Evolutionary conservation across 2,888 invertebrate species (phyloP).

Genomic region (Apamea crenata): DNA sequence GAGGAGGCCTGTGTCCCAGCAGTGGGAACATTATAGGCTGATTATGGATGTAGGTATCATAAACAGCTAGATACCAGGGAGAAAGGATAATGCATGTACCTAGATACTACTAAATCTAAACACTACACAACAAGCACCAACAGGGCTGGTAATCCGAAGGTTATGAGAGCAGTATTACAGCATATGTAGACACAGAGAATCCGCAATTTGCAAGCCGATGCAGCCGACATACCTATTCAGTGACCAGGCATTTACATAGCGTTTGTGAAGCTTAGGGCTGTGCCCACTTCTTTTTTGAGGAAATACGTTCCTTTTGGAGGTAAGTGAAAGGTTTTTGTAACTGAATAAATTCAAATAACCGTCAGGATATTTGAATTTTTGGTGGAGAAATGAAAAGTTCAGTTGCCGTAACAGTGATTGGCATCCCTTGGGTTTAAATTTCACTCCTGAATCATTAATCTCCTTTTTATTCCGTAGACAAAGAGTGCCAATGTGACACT

Average conservation of each 20-base stretch:
- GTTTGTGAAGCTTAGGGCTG: conserved; percentile 44
- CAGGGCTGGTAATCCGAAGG: conserved; percentile 59
- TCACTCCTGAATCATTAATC: no score
- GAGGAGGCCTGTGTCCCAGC: no score
- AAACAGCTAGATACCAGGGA: not conserved
- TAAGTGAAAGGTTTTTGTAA: not conserved
- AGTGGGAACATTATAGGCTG: no score
- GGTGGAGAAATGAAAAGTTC: not conserved
- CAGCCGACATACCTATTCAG: conserved; percentile 70
- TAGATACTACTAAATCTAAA: conserved; percentile 29
- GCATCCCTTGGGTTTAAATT: not conserved
- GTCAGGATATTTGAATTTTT: not conserved
- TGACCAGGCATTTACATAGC: conserved; percentile 70
- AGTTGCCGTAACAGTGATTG: not conserved
- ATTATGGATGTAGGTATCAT: not conserved
- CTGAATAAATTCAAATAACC: not conserved
- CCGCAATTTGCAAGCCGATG: conserved; percentile 76
- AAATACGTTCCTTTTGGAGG: not conserved
- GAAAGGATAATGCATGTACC: not conserved
- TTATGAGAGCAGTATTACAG: conserved; percentile 58
- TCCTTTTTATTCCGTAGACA: not conserved
- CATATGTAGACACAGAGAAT: conserved; percentile 67
- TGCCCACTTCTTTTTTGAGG: not conserved
- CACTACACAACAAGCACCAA: conserved; percentile 41
- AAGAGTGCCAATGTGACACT: not conserved